These are phyloP conservation scores for Machaerirhynchus nigripectus DNA, from an alignment of 2,113 vertebrate species.

Conservation along the genomic window DNA sequence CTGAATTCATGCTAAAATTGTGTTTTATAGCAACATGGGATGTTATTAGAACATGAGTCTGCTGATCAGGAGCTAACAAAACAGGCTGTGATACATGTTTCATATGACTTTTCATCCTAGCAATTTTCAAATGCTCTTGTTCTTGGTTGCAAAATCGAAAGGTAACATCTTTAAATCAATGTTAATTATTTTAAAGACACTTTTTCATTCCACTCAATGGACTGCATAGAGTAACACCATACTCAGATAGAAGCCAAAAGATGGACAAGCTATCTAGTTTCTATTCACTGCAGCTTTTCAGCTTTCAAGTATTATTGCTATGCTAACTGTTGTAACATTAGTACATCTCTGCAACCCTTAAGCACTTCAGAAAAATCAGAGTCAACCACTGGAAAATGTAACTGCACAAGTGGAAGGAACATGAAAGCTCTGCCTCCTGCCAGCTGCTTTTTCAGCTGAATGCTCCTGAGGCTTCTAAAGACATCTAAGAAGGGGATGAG, in stretches of 20 bases:
- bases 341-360: neutral
- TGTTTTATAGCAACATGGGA: neutral
- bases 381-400: neutral
- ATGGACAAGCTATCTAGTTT: neutral
- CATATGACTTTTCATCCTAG: neutral
- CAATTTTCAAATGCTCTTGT: neutral
- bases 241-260: neutral
- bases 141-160: neutral
- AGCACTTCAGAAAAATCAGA: neutral
- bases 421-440: neutral
- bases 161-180: neutral
- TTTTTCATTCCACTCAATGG: neutral
- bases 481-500: neutral
- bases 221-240: fast-evolving
- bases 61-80: neutral
- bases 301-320: neutral
- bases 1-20: neutral
- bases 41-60: neutral
- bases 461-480: neutral
- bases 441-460: neutral
- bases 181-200: neutral
- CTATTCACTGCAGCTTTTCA: neutral
- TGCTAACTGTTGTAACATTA: neutral
- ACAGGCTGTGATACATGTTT: fast-evolving
- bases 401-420: neutral